These are phyloP conservation scores for Andricus curvator DNA, from an alignment of 2,888 invertebrate species.

Conservation along the genomic window DNA sequence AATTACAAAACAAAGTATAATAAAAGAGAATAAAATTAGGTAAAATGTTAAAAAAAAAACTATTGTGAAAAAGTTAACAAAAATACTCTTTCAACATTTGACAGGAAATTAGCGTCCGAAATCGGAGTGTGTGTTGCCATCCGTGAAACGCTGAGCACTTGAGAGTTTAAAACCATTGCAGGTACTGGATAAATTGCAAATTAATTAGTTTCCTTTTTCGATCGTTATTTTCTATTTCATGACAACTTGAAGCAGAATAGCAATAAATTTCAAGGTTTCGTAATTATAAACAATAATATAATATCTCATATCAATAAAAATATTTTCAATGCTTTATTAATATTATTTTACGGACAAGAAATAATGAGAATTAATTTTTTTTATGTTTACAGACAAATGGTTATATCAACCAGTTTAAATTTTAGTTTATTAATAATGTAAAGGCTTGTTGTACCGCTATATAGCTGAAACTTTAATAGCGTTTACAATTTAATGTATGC, in stretches of 20 bases:
- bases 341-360: neutral
- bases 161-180: neutral
- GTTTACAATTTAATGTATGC: conserved; percentile 8
- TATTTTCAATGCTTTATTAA: neutral
- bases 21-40: no score
- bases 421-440: conserved; percentile 8
- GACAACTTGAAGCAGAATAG: neutral
- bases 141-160: neutral
- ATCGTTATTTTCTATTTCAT: neutral
- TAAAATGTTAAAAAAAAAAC: no score
- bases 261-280: neutral
- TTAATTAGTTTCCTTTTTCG: neutral
- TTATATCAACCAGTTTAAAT: neutral
- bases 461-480: neutral
- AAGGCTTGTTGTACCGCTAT: conserved; percentile 9
- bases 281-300: neutral
- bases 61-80: no score
- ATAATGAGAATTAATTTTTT: neutral
- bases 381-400: neutral
- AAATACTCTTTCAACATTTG: neutral
- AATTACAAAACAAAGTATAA: no score
- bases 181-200: neutral
- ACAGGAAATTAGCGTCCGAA: neutral
- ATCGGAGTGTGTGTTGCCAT: neutral
- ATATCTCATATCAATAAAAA: no score